phyloP scores from a whole-genome alignment of 1,140 invertebrate species.

The Halyomorpha halys region DNA sequence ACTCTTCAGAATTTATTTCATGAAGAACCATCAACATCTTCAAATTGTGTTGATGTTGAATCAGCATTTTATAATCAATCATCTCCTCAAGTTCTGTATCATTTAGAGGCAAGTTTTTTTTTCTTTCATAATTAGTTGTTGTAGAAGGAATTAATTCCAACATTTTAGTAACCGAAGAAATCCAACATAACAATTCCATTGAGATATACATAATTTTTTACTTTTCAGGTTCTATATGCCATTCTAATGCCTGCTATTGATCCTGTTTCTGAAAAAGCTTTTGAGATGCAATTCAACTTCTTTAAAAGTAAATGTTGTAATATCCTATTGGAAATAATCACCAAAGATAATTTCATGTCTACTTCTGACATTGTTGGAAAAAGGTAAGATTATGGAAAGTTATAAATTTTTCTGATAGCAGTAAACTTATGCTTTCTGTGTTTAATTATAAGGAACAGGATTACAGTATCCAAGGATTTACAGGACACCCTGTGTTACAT shows the following conservation, averaged over 20 bases:
- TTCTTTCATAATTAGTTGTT: neutral
- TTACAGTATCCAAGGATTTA: too few relatives aligned
- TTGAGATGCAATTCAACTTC: conserved; percentile 81
- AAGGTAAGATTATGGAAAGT: conserved; percentile 38
- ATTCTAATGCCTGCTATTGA: conserved; percentile 85
- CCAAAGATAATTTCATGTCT: conserved; percentile 76
- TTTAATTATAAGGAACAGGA: too few relatives aligned
- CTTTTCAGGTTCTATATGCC: conserved; percentile 72
- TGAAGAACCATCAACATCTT: neutral
- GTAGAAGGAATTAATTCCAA: conserved; percentile 1
- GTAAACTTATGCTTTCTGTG: too few relatives aligned
- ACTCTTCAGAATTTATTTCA: conserved; percentile 19
- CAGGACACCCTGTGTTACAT: too few relatives aligned
- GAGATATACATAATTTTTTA: conserved; percentile 19
- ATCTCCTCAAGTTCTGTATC: conserved; percentile 68
- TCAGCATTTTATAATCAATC: conserved; percentile 61
- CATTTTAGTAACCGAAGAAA: conserved; percentile 14
- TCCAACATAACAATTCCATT: too few relatives aligned
- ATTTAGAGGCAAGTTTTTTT: conserved; percentile 44
- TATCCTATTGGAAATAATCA: conserved; percentile 71
- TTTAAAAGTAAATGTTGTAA: conserved; percentile 73
- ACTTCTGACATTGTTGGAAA: conserved; percentile 71
- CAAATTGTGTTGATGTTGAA: conserved; percentile 41
- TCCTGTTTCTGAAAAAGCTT: conserved; percentile 66
- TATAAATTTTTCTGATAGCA: too few relatives aligned